These are phyloP conservation scores for Chrysogorgia sp. DNA, from an alignment of 92 coral and sea anemone genomes.

Conservation along the genomic window DNA sequence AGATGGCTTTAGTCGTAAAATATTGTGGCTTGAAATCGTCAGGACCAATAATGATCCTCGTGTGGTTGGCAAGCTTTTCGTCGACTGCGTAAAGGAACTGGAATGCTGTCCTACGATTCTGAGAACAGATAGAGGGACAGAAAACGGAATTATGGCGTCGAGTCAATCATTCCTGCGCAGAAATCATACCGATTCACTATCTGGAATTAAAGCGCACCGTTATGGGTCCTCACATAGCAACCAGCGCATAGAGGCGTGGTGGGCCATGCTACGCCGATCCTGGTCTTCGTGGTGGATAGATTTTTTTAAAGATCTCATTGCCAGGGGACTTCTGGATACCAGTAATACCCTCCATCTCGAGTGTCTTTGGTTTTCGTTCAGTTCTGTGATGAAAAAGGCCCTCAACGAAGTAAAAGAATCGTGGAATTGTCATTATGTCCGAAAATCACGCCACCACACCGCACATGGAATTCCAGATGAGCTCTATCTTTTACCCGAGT, in stretches of 20 bases:
- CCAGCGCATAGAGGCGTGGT: too few species aligned
- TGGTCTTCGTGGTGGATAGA: slow-evolving; percentile 38
- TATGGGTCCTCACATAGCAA: too few species aligned
- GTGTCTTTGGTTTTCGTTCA: slow-evolving; percentile 42
- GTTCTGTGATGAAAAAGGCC: slow-evolving; percentile 29
- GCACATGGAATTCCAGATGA: slow-evolving; percentile 43
- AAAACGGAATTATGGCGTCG: background rate
- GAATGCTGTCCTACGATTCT: background rate
- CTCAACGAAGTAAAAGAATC: slow-evolving; percentile 26
- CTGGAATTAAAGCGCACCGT: background rate
- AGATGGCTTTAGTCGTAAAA: background rate
- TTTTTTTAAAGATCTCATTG: slow-evolving; percentile 27
- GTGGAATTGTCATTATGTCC: slow-evolving; percentile 50
- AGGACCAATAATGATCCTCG: background rate
- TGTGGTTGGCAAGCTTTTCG: background rate
- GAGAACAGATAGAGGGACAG: slow-evolving; percentile 29
- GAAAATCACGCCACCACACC: slow-evolving; percentile 27
- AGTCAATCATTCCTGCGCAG: background rate
- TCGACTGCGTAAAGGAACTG: background rate
- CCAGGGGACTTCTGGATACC: background rate
- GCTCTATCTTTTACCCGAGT: slow-evolving; percentile 45
- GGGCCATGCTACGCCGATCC: background rate
- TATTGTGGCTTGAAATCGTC: background rate
- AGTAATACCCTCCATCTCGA: slow-evolving; percentile 11
- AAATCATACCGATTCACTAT: background rate